Base-by-base conservation (phyloP, 1,140 invertebrate genomes). In the Cylas formicarius region DNA sequence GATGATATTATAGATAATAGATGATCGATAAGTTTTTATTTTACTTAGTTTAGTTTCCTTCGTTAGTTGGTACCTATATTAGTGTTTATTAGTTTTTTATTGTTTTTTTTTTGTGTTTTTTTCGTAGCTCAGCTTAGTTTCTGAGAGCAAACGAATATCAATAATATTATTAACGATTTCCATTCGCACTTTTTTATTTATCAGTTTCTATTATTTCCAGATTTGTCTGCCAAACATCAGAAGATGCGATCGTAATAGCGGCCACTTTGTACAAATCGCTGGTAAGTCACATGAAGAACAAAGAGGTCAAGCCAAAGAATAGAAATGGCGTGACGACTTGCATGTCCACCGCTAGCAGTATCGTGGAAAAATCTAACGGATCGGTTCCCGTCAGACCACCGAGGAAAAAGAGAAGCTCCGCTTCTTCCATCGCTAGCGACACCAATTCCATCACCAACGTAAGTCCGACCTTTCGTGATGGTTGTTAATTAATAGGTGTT, bases 231-330 rank as follows among this genome's bases (percentile, higher is more conserved):
- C 80, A 82, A 57, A 80, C 75, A 53, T 81, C 86, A 9, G 87
- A 92, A 67, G 88, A 92, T 45, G 88, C 90, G 16, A 83, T 93
- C 19, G 85, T 88, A 0, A 86, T 91, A 42, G 89, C 89, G 1
- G 87, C 88, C 5, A 91, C 88, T 35, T 70, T 91, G 29, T 92
- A 91, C 65, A 84, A 89, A 62, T 86, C 85, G 0, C 67, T 92
- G 33, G 78, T 91, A 64, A 78, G 81, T 17, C 84, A 88, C 61
- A 80, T 91, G 69, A 78, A 80, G 46, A 67, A 66, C 4, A 72
- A 69, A 46, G 65, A 71, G n/a, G 62, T 68, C 40, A 70, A 71
- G 32, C 75, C 67, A 33, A 78, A 71, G 62, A 84, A 72, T 56
- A 72, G 65, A 49, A 84, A 84, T 48, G 84, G 84, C 10, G 70